Conservation (phyloP, 2,797 vertebrate species). For the Apodemus agrarius region DNA sequence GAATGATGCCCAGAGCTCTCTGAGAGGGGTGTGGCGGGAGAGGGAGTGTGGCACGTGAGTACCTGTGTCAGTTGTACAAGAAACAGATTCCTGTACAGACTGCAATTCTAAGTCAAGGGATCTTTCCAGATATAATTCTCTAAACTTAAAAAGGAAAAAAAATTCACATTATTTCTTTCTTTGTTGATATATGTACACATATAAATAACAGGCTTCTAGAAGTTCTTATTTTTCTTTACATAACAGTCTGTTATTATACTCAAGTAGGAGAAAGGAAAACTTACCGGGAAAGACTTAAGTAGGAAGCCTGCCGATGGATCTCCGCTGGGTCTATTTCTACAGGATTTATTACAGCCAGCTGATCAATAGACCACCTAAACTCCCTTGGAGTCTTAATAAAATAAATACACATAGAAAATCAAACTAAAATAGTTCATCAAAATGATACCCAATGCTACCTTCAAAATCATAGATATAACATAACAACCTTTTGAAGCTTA, state of each 20-base stretch:
- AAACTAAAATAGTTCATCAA: slow-evolving; percentile 61
- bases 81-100: background rate
- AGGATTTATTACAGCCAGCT: slow-evolving; percentile 96
- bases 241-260: slow-evolving; percentile 35
- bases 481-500: background rate
- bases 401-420: slow-evolving; percentile 55
- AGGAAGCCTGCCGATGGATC: slow-evolving; percentile 95
- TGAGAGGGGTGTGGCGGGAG: background rate
- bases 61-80: background rate
- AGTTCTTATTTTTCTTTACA: slow-evolving; percentile 25
- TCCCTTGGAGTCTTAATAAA: slow-evolving; percentile 93
- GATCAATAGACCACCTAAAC: slow-evolving; percentile 98
- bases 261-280: slow-evolving; percentile 60
- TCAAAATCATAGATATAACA: slow-evolving; percentile 50
- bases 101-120: background rate
- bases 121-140: slow-evolving; percentile 9
- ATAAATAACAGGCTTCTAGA: slow-evolving; percentile 11
- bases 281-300: slow-evolving; percentile 94
- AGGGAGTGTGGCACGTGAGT: background rate
- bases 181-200: slow-evolving; percentile 3
- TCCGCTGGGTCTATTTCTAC: slow-evolving; percentile 97
- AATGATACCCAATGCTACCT: slow-evolving; percentile 58
- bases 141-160: slow-evolving; percentile 10
- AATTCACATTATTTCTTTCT: background rate
- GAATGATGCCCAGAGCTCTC: slow-evolving; percentile 6